Evolutionary conservation across 2,797 vertebrate species (phyloP), one percentile per base, ranked within the genome.

Genomic region (Halcyon smyrnensis): DNA sequence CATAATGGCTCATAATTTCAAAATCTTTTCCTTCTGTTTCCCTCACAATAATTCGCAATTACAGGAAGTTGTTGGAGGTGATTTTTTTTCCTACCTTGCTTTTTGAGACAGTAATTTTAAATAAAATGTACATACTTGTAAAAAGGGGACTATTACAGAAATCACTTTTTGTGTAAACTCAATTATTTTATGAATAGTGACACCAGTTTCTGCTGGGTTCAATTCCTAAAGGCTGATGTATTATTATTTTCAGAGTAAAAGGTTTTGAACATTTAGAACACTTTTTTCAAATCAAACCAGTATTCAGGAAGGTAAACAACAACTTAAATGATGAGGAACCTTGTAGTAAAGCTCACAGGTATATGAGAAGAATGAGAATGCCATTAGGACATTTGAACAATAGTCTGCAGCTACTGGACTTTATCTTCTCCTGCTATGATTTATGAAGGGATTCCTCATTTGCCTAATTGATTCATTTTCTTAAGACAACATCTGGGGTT

Each of bases 21-120:
- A 99, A 99, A 99, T 99, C 99, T 99, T 99, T 99, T 98, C 99
- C 99, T 99, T 99, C 98, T 98, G 98, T 99, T 99, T 99, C 98
- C 98, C 98, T 99, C 98, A 99, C 99, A 99, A 99, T 99, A 99
- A 99, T 99, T 99, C 97, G 98, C 99, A 99, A 99, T 99, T 99
- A 99, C 99, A 99, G 99, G 99, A 99, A 99, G 99, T 99, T 99
- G 99, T 99, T 99, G 98, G 98, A 99, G 98, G 98, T 98, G 98
- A 98, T 99, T 99, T 98, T 98, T 98, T 98, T 98, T 95, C 96
- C 97, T 98, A 98, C 98, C 98, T 98, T 99, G 98, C 98, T 98
- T 98, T 99, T 98, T 98, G 98, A 98, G 98, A 98, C 98, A 98
- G 98, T 98, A 98, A 98, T 98, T 99, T 98, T 98, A 98, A 98